Conservation (phyloP, 2,113 vertebrate species). For the Planiliza haematocheilus region DNA sequence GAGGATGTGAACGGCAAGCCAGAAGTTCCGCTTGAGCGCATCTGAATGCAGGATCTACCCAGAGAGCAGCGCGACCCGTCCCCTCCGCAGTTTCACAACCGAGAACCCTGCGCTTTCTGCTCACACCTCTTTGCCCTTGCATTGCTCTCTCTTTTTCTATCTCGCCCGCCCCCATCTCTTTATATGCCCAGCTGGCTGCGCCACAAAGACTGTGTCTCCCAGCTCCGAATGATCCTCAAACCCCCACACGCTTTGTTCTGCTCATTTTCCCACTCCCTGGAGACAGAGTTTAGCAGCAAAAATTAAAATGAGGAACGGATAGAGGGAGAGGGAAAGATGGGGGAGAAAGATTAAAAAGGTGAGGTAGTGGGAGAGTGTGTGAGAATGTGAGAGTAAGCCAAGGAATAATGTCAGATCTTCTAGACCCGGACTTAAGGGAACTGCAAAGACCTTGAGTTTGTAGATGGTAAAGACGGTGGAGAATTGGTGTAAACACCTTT, state of each 20-base stretch:
- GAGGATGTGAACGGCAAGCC: conserved; percentile 74
- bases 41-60: conserved; percentile 78
- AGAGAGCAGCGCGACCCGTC: conserved; percentile 58
- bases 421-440: conserved; percentile 14
- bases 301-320: conserved; percentile 72
- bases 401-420: conserved; percentile 37
- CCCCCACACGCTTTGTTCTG: conserved; percentile 84
- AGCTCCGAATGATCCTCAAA: conserved; percentile 79
- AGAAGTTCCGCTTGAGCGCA: conserved; percentile 82
- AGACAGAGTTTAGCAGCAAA: conserved; percentile 74
- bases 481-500: conserved; percentile 14
- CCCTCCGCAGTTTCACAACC: conserved; percentile 64
- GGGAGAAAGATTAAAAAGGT: conserved; percentile 48
- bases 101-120: conserved; percentile 66
- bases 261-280: conserved; percentile 86
- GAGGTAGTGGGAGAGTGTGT: conserved; percentile 45
- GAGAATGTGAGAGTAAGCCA: conserved; percentile 35
- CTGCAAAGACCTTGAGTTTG: conserved; percentile 8
- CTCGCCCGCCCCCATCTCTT: conserved; percentile 79
- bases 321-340: conserved; percentile 23
- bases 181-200: conserved; percentile 86
- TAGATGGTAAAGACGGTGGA: not conserved
- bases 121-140: conserved; percentile 78
- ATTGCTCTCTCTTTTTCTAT: conserved; percentile 68
- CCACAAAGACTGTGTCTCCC: conserved; percentile 81